These are phyloP conservation scores for Darevskia nairensis DNA, from an alignment of 2,797 vertebrate genomes.

Conservation along the genomic window DNA sequence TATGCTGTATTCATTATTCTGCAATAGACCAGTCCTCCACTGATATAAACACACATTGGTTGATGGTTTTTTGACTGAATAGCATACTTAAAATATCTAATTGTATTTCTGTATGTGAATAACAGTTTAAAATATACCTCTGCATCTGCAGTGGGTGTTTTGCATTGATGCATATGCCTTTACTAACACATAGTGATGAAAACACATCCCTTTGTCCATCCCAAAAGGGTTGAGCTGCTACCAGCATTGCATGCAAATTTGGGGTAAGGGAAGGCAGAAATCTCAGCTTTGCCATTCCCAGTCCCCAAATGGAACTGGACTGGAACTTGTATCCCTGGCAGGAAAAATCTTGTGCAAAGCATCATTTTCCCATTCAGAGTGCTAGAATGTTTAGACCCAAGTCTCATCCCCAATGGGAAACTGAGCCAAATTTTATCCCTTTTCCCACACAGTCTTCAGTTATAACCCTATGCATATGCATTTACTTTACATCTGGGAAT, in stretches of 20 bases:
- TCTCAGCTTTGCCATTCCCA: not conserved
- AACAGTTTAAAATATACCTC: constrained; percentile 1
- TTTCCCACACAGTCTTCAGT: not conserved
- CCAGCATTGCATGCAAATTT: not conserved
- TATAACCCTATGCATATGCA: not conserved
- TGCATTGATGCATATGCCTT: not conserved
- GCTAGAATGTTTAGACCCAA: not conserved
- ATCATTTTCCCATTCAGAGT: not conserved
- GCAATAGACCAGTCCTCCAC: not conserved
- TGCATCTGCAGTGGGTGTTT: not conserved
- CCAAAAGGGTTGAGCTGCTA: not conserved
- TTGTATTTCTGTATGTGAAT: not conserved
- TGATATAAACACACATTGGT: not conserved
- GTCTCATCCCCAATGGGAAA: not conserved
- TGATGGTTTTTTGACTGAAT: not conserved
- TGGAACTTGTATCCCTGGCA: not conserved
- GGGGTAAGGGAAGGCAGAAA: not conserved
- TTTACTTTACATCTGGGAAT: not conserved
- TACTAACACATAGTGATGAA: not conserved
- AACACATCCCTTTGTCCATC: not conserved
- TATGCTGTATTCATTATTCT: not conserved
- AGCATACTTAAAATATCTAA: not conserved
- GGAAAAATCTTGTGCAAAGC: not conserved
- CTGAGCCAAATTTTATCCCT: not conserved
- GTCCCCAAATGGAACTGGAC: not conserved